Evolutionary conservation across 2,113 vertebrate species (phyloP).

Genomic region (Peromyscus polionotus): DNA sequence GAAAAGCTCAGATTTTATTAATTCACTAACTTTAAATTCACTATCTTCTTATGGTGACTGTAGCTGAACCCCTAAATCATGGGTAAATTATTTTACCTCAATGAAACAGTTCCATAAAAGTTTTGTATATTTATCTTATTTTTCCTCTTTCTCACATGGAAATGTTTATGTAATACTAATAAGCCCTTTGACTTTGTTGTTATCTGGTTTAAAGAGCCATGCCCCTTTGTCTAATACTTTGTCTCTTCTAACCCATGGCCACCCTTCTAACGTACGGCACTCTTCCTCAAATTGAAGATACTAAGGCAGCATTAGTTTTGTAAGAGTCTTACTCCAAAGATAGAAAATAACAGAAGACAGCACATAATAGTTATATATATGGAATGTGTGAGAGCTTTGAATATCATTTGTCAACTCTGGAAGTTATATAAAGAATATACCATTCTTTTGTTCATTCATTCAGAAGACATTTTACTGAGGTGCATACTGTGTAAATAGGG

Average conservation of each 20-base stretch:
- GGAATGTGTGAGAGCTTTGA: not conserved
- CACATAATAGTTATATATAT: not conserved
- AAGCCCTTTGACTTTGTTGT: not conserved
- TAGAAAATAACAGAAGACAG: not conserved
- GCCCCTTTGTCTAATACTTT: not conserved
- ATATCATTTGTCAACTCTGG: not conserved
- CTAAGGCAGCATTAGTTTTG: not conserved
- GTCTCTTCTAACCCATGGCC: not conserved
- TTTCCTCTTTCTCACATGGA: not conserved
- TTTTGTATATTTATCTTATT: not conserved
- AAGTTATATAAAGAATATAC: not conserved
- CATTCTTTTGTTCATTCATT: not conserved
- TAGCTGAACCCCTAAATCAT: not conserved
- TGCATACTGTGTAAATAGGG: not conserved
- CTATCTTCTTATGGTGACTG: not conserved
- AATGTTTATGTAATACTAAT: not conserved
- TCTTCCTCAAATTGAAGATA: not conserved
- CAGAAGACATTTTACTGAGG: not conserved
- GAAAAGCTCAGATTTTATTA: not conserved
- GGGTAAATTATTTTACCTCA: slow-evolving; percentile 15
- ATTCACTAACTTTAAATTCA: not conserved
- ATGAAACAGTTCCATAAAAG: not conserved
- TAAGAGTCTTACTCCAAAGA: not conserved
- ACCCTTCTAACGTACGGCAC: not conserved
- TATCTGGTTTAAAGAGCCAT: not conserved